A percentile compares a stretch with the other conserved stretches of the same genome.
Evolutionary conservation across 1,140 invertebrate genomes (phyloP).

Genomic region (Zaprionus capensis): DNA sequence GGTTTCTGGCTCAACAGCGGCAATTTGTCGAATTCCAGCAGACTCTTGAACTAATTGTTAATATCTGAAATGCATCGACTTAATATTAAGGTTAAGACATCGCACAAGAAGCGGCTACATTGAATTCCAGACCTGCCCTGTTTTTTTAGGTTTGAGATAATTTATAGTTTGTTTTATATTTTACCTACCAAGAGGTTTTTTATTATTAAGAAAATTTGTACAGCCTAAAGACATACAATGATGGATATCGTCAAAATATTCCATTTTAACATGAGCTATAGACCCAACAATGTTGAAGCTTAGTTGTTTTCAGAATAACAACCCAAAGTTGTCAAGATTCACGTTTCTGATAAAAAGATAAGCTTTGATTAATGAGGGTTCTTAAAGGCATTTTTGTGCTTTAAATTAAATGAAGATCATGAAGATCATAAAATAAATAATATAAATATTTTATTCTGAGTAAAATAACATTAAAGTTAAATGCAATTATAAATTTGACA

Average conservation of each 20-base stretch:
- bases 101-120: not conserved
- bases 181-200: not conserved
- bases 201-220: no score
- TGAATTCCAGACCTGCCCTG: not conserved
- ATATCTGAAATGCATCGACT: slow-evolving; percentile 46
- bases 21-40: slow-evolving; percentile 65
- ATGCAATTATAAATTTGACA: no score
- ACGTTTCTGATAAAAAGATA: slow-evolving; percentile 46
- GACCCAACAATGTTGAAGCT: slow-evolving; percentile 38
- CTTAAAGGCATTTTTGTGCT: slow-evolving; percentile 26
- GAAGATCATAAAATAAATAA: not conserved
- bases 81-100: slow-evolving; percentile 23
- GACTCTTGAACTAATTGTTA: slow-evolving; percentile 49
- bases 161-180: not conserved
- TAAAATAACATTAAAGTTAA: no score
- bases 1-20: slow-evolving; percentile 29
- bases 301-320: slow-evolving; percentile 29
- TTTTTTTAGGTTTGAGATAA: not conserved
- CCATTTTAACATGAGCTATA: not conserved
- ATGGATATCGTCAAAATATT: not conserved
- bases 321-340: slow-evolving; percentile 69
- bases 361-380: slow-evolving; percentile 57
- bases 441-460: slow-evolving; percentile 2
- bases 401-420: slow-evolving; percentile 11
- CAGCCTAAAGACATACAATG: not conserved